Percentiles rank a stretch among this genome's conserved stretches.
These are phyloP conservation scores for Drosophila novamexicana DNA, from an alignment of 1,140 invertebrate genomes.

Conservation along the genomic window DNA sequence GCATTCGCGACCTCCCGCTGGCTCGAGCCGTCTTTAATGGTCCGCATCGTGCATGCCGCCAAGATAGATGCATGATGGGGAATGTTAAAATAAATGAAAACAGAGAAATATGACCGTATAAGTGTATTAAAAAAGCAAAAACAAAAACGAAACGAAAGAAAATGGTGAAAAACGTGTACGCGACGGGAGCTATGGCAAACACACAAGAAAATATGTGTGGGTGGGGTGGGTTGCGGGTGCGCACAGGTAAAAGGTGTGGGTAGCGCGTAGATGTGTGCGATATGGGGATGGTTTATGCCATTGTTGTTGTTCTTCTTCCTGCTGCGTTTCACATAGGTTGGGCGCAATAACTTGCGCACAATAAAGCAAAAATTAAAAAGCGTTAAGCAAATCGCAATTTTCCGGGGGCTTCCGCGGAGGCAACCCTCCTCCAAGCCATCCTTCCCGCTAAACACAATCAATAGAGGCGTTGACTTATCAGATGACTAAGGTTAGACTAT, in stretches of 20 bases:
- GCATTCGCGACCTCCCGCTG: background rate
- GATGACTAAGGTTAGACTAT: too few relatives aligned
- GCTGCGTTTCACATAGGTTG: conserved; percentile 22
- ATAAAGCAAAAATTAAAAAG: conserved; percentile 83
- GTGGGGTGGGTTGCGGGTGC: background rate
- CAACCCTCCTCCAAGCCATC: too few relatives aligned
- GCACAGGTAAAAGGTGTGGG: background rate
- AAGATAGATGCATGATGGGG: conserved; percentile 49
- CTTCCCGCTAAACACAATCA: too few relatives aligned
- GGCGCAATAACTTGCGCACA: conserved; percentile 73
- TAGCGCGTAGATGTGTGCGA: background rate
- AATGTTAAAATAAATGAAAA: conserved; percentile 55
- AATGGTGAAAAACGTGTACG: conserved; percentile 31
- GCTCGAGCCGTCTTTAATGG: conserved; percentile 25
- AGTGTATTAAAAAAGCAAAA: conserved; percentile 57
- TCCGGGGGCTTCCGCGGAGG: background rate
- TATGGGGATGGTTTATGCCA: conserved; percentile 7
- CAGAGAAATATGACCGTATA: conserved; percentile 53
- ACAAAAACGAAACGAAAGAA: conserved; percentile 9
- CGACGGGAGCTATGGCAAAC: conserved; percentile 19
- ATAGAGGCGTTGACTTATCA: too few relatives aligned
- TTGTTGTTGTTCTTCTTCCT: background rate
- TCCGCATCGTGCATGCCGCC: conserved; percentile 32
- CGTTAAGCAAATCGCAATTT: conserved; percentile 72
- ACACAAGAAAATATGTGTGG: conserved; percentile 22